A percentile compares a stretch with the other conserved stretches of the same genome.
These are phyloP conservation scores for Macaca mulatta DNA, from an alignment of 2,113 vertebrate genomes.

Conservation along the genomic window DNA sequence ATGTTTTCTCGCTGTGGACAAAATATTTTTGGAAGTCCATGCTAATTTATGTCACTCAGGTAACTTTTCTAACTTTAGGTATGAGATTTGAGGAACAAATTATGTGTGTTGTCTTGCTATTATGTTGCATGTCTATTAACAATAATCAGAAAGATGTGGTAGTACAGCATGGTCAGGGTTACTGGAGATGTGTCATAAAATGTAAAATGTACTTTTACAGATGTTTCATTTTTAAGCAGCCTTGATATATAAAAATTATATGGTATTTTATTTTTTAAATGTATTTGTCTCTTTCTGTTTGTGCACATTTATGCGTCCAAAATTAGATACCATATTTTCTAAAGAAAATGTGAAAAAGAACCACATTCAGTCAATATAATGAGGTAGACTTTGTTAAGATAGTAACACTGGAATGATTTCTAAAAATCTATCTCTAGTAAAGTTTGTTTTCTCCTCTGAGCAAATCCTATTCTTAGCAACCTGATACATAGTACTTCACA, in stretches of 20 bases:
- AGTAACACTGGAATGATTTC: neutral
- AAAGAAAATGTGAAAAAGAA: neutral
- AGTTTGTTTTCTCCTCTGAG: neutral
- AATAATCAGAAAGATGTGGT: neutral
- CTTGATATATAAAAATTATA: neutral
- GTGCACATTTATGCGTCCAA: neutral
- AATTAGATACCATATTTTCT: neutral
- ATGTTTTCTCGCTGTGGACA: conserved; percentile 17
- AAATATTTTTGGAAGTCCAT: conserved; percentile 34
- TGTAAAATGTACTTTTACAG: neutral
- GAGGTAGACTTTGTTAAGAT: neutral
- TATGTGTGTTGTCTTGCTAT: neutral
- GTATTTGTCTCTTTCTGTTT: rapidly evolving
- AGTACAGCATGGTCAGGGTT: neutral
- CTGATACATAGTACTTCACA: neutral
- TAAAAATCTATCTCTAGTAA: neutral
- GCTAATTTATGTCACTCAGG: neutral
- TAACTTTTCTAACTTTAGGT: conserved; percentile 16
- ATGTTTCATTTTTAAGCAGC: neutral
- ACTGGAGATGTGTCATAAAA: neutral
- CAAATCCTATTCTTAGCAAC: neutral
- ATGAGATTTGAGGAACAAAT: neutral
- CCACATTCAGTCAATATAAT: neutral
- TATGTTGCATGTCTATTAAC: neutral
- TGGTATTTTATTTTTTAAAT: neutral